Conservation (phyloP, 2,113 vertebrate species). For the Rhadina sibilatrix region DNA sequence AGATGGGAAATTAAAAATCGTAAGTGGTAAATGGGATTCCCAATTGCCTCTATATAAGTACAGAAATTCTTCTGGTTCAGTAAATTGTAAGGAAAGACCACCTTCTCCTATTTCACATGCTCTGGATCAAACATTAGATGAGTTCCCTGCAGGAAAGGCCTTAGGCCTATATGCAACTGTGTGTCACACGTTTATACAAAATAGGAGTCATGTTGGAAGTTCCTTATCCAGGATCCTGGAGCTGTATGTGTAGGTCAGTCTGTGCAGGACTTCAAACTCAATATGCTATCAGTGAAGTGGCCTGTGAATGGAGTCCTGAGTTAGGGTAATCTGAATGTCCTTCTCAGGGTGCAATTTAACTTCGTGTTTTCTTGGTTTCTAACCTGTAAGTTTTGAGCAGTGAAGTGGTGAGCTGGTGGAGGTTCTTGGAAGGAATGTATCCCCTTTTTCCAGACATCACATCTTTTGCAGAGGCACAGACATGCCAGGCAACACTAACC, state of each 20-base stretch:
- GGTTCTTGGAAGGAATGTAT: neutral
- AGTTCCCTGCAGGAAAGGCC: neutral
- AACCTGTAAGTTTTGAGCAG: neutral
- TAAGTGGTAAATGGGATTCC: neutral
- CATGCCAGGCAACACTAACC: neutral
- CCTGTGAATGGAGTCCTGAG: neutral
- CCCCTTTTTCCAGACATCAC: neutral
- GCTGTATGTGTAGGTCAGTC: neutral
- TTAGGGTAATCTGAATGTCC: neutral
- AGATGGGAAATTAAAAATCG: neutral
- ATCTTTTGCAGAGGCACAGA: neutral
- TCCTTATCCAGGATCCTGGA: neutral
- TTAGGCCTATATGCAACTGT: neutral
- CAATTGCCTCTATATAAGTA: neutral
- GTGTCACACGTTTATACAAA: neutral
- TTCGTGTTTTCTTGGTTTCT: neutral
- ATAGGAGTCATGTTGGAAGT: neutral
- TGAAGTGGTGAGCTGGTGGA: neutral
- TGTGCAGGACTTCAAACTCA: neutral
- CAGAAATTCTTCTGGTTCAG: neutral
- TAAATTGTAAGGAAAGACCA: neutral
- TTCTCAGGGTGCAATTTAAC: neutral
- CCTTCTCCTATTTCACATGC: neutral
- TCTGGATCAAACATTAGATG: neutral
- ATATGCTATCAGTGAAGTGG: neutral